Evolutionary conservation across 2,113 vertebrate species (phyloP).

Genomic region (Circaetus cinerascens): DNA sequence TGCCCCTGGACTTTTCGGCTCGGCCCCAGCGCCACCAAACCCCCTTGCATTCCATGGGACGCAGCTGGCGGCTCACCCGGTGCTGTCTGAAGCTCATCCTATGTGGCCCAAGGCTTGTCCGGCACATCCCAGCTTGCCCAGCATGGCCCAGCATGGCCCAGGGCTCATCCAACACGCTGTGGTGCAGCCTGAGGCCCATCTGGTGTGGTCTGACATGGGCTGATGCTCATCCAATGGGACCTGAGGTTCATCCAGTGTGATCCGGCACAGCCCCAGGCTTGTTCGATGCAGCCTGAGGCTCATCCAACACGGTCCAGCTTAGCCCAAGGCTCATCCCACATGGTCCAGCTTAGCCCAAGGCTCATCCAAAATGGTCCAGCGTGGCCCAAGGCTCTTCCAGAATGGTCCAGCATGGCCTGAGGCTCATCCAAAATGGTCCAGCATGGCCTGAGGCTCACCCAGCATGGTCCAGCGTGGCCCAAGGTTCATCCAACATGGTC

Average conservation of each 20-base stretch:
- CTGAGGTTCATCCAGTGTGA: not conserved
- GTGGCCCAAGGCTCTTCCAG: no score
- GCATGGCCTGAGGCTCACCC: not conserved
- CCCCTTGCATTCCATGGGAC: not conserved
- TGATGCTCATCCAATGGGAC: accelerated
- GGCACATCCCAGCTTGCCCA: not conserved
- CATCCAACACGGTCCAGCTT: no score
- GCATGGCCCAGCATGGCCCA: no score
- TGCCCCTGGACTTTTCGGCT: not conserved
- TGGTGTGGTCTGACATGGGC: accelerated
- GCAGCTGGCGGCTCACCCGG: not conserved
- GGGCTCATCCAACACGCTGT: no score
- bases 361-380: accelerated
- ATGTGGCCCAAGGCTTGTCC: accelerated
- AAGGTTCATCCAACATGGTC: no score
- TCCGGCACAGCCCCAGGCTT: no score
- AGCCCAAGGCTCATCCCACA: no score
- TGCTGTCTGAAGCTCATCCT: not conserved
- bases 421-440: not conserved
- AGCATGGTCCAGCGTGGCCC: accelerated
- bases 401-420: not conserved
- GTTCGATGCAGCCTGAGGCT: no score
- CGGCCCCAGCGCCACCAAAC: accelerated
- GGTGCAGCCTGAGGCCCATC: accelerated
- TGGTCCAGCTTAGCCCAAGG: no score